A percentile compares a stretch with the other conserved stretches of the same genome.
These are phyloP conservation scores for Gerris lacustris DNA, from an alignment of 2,888 invertebrate genomes.

Conservation along the genomic window DNA sequence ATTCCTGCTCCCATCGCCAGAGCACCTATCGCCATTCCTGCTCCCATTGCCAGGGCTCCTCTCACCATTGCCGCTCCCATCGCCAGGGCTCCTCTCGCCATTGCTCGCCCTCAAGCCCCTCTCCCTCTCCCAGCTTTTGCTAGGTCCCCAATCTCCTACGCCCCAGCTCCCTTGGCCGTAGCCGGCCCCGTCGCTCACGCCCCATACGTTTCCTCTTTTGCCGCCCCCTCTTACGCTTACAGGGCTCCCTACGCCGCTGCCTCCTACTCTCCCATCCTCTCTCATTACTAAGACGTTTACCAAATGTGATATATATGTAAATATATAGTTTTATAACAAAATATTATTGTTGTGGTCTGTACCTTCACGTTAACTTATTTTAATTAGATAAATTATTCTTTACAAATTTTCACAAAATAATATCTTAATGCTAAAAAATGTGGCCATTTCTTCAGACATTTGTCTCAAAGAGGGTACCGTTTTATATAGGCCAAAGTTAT, in stretches of 20 bases:
- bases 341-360: no score
- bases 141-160: neutral
- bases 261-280: neutral
- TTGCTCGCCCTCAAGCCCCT: neutral
- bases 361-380: no score
- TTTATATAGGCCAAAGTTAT: no score
- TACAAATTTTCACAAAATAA: no score
- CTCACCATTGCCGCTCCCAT: neutral
- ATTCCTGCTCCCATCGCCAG: constrained; percentile 17
- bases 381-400: no score
- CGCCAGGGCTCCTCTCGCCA: constrained; percentile 7
- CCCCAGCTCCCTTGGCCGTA: constrained; percentile 7
- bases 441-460: no score
- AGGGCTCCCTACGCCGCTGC: neutral
- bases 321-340: neutral
- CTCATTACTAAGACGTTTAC: neutral
- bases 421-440: no score
- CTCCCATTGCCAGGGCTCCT: constrained; percentile 17
- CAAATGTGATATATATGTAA: constrained; percentile 1
- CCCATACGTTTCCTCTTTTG: constrained; percentile 19
- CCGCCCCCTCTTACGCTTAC: constrained; percentile 15
- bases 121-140: constrained; percentile 6
- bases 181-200: constrained; percentile 17
- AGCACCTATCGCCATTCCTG: constrained; percentile 16
- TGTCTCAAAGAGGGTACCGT: no score